A percentile compares a stretch with the other conserved stretches of the same genome.
These are phyloP conservation scores for Drosophila lini DNA, from an alignment of 1,140 invertebrate genomes.

Conservation along the genomic window DNA sequence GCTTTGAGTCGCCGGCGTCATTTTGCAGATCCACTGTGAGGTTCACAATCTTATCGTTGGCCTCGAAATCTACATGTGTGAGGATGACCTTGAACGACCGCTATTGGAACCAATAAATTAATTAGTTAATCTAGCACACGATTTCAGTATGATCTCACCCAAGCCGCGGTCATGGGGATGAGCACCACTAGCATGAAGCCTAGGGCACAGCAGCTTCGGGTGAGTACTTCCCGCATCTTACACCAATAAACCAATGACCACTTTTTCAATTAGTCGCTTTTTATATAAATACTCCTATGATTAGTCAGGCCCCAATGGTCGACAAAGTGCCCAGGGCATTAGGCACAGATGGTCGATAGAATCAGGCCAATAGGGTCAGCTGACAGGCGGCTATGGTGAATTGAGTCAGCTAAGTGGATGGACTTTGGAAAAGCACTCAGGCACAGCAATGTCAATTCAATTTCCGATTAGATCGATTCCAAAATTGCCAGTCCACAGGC, in stretches of 20 bases:
- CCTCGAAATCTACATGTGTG: constrained; percentile 49
- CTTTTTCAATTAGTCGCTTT: constrained; percentile 49
- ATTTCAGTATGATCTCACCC: constrained; percentile 45
- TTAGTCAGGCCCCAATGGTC: constrained; percentile 58
- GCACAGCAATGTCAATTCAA: constrained; percentile 25
- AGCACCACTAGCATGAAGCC: constrained; percentile 25
- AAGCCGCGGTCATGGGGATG: constrained; percentile 31
- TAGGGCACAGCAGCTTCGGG: constrained; percentile 11
- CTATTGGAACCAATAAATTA: constrained; percentile 34
- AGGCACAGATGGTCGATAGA: constrained; percentile 27
- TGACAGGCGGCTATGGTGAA: constrained; percentile 31
- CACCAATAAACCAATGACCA: constrained; percentile 46
- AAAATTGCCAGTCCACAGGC: constrained; percentile 17
- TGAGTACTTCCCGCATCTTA: constrained; percentile 52
- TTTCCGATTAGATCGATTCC: constrained; percentile 49
- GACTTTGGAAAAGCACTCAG: constrained; percentile 51
- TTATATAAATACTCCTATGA: constrained; percentile 39
- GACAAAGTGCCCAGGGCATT: constrained; percentile 50
- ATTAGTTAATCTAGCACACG: not conserved
- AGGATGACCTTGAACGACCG: constrained; percentile 77
- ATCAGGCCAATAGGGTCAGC: constrained; percentile 5
- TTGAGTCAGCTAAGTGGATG: constrained; percentile 44
- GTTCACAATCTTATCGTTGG: constrained; percentile 58
- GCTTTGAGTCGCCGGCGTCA: constrained; percentile 25
- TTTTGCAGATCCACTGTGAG: constrained; percentile 62